Evolutionary conservation across 2,113 vertebrate genomes (phyloP).

Genomic region (Ranitomeya variabilis): DNA sequence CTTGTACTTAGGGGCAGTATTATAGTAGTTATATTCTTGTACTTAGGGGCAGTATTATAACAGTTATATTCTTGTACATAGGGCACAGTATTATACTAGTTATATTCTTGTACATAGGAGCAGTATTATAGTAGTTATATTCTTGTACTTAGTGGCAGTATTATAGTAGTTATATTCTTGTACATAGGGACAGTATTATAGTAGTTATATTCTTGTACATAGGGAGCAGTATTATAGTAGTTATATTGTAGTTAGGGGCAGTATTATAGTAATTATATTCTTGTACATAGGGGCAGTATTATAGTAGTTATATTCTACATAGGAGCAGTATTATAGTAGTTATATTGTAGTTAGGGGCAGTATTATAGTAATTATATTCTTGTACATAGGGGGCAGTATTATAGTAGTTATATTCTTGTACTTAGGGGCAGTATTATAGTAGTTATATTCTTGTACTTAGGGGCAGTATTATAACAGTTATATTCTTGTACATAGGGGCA

Average conservation of each 20-base stretch:
- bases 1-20: no score
- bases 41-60: not conserved
- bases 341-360: not conserved
- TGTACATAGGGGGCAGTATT: not conserved
- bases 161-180: slow-evolving; percentile 9
- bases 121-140: no score
- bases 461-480: not conserved
- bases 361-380: not conserved
- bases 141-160: not conserved
- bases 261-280: slow-evolving; percentile 19
- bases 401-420: slow-evolving; percentile 7
- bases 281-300: not conserved
- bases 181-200: not conserved
- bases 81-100: no score
- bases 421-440: not conserved
- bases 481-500: not conserved
- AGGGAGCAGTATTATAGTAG: slow-evolving; percentile 5
- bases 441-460: slow-evolving; percentile 8
- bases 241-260: no score
- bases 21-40: not conserved
- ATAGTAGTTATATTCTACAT: slow-evolving; percentile 7
- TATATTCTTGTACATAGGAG: no score
- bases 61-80: no score
- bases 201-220: slow-evolving; percentile 16
- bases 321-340: not conserved